Evolutionary conservation across 2,888 invertebrate genomes (phyloP), one percentile per base, ranked within the genome.

Genomic region (Tiliacea aurago): DNA sequence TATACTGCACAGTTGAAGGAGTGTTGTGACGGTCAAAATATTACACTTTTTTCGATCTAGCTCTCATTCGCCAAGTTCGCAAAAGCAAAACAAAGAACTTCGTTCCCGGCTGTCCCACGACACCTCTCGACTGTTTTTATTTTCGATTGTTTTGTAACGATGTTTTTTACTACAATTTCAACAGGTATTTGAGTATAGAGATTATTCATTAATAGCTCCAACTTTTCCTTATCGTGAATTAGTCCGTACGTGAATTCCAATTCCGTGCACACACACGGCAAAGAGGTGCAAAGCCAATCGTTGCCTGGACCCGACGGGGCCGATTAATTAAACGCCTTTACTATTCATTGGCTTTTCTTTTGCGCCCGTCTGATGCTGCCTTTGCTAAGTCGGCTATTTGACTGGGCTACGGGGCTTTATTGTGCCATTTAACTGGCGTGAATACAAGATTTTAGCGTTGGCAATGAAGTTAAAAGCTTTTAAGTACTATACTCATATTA

Each of bases 291-390:
- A 80, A 80, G 68, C 61, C 51, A 79, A 53, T 79, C 74, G 65
- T n/a, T 47, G 47, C 41, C 76, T 43, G 81, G 15, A 43, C 7
- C 64, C 43, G 77, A 45, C 81, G 65, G 51, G 6, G 18, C 49
- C 70, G 66, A 86, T 79, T 86, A 84, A 84, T 84, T 76, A 79
- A 72, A 45, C 15, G 58, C 73, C 73, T 75, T 86, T 76, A 59
- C 71, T 76, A 86, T 78, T 86, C 85, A 84, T 66, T 78, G 76
- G 45, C 37, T 73, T 85, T 74, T 77, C 64, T 66, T 84, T 80
- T 66, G 68, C 68, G 43, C 33, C 23, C 67, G 23, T 13, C 13
- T 33, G n/a, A 20, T 18, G 28, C 45, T 23, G 49, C 68, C 56
- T 70, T 67, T 73, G 80, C 80, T 55, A 5, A 68, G 68, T 68